Evolutionary conservation across 2,797 vertebrate genomes (phyloP), one percentile per base, ranked within the genome.

Genomic region (Pseudochaenichthys georgianus): DNA sequence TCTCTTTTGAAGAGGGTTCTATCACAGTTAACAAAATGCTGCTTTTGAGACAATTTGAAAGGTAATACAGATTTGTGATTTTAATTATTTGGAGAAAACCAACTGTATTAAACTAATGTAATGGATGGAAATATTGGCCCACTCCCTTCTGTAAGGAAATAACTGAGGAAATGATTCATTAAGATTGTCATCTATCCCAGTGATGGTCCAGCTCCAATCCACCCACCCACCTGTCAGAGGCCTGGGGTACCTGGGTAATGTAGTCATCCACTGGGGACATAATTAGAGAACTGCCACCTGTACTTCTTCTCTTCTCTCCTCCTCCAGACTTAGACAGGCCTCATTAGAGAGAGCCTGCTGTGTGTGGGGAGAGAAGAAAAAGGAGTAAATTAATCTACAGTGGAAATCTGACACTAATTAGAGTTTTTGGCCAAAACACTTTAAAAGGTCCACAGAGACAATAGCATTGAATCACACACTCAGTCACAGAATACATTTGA

Each of bases 381-480:
- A 64, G 62, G 52, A 72, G 70, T 86, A 86, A 87, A 91, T 89
- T 86, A 93, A 93, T 92, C 83, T 85, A 85, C 88, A 84, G 82
- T 89, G 86, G 82, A 89, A 91, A 93, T 87, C 89, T 90, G 87
- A 91, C 84, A 86, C 87, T 93, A 94, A 94, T 93, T 92, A 91
- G 85, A 87, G 70, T 89, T 90, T 92, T 86, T 87, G 85, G 81
- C 89, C 79, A 78, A 87, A 88, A 83, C 57, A 45, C 72, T 81
- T 80, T 76, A 55, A 3, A 70, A 77, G 81, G 83, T 87, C 89
- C 84, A 45, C 69, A 52, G 91, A 88, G 87, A 89, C 83, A 78
- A 70, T 48, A 28, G 63, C 74, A 72, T 57, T 80, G 64, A 87
- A 77, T 87, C 79, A 38, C 8, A 9, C 34, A 38, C 34, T 38